Evolutionary conservation across 2,888 invertebrate species (phyloP).

Genomic region (Diaphora mendica): DNA sequence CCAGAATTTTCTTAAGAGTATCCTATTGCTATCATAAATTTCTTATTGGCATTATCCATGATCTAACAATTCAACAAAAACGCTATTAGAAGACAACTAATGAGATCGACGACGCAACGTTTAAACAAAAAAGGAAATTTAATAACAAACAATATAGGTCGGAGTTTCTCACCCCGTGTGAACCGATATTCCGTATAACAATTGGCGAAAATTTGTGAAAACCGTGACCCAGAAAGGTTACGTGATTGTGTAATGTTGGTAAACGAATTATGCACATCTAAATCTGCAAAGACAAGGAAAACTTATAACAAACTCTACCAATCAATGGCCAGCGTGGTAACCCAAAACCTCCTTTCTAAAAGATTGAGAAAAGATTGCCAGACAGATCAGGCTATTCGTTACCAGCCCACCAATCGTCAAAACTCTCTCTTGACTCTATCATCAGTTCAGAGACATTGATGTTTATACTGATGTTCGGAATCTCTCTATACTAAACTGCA

Average conservation of each 20-base stretch:
- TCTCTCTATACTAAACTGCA: too few species aligned
- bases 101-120: slow-evolving; percentile 40
- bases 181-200: slow-evolving; percentile 34
- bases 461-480: too few species aligned
- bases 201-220: slow-evolving; percentile 33
- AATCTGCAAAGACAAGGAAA: too few species aligned
- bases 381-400: too few species aligned
- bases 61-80: slow-evolving; percentile 37
- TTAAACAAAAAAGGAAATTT: slow-evolving; percentile 44
- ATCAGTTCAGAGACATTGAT: too few species aligned
- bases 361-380: too few species aligned
- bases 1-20: too few species aligned
- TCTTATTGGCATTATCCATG: slow-evolving; percentile 24
- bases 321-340: too few species aligned
- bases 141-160: slow-evolving; percentile 49
- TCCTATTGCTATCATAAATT: not conserved
- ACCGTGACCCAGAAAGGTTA: slow-evolving; percentile 8
- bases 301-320: too few species aligned
- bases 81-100: slow-evolving; percentile 19
- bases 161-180: slow-evolving; percentile 47
- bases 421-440: too few species aligned
- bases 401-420: too few species aligned
- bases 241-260: not conserved
- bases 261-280: not conserved
- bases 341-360: too few species aligned